phyloP scores from a whole-genome alignment of 2,797 vertebrate species.

The Acipenser transmontanus region DNA sequence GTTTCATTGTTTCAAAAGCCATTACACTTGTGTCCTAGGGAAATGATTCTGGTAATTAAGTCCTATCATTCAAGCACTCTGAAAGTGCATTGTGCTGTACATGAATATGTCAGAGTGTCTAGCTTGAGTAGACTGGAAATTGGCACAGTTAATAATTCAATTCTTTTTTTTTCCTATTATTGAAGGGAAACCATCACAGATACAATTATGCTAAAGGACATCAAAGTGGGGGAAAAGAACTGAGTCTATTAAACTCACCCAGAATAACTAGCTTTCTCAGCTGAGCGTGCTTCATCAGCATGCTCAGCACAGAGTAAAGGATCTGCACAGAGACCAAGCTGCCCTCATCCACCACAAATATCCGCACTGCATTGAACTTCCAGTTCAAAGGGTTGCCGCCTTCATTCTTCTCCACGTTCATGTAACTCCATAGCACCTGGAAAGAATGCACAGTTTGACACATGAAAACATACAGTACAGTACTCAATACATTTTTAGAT shows the following conservation, averaged over 20 bases:
- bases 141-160: too few species aligned
- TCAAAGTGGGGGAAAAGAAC: not conserved
- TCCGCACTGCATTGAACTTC: slow-evolving; percentile 56
- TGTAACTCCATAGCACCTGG: slow-evolving; percentile 61
- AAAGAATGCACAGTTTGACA: not conserved
- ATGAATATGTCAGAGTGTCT: too few species aligned
- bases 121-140: too few species aligned
- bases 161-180: too few species aligned
- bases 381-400: slow-evolving; percentile 20
- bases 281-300: slow-evolving; percentile 42
- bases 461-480: too few species aligned
- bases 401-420: slow-evolving; percentile 26
- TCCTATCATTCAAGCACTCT: too few species aligned
- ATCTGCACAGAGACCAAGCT: slow-evolving; percentile 58
- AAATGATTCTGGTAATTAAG: too few species aligned
- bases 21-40: too few species aligned
- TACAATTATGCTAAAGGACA: not conserved
- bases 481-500: too few species aligned
- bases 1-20: too few species aligned
- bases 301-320: slow-evolving; percentile 52
- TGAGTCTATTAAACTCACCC: slow-evolving; percentile 45
- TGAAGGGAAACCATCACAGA: too few species aligned
- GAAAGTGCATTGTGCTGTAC: too few species aligned
- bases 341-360: slow-evolving; percentile 68
- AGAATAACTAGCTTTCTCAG: slow-evolving; percentile 63